Conservation (phyloP, 2,888 invertebrate genomes). For the Alsophila aescularia region DNA sequence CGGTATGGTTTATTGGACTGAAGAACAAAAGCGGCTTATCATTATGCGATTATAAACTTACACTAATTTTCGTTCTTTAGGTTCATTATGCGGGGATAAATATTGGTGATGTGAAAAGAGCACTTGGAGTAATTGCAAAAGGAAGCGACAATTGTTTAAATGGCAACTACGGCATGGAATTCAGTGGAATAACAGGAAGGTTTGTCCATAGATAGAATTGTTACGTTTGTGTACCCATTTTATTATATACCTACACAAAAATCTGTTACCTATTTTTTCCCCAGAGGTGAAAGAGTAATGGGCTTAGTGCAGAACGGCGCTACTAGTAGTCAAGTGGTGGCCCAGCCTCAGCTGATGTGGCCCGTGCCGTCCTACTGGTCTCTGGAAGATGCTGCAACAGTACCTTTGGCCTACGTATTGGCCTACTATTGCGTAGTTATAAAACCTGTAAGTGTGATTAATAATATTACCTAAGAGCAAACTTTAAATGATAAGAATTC, state of each 20-base stretch:
- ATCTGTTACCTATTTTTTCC: too few species aligned
- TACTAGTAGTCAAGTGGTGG: conserved; percentile 81
- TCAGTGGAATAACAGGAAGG: conserved; percentile 59
- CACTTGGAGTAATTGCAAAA: conserved; percentile 41
- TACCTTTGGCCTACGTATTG: conserved; percentile 89
- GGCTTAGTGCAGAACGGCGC: conserved; percentile 83
- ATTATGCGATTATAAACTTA: too few species aligned
- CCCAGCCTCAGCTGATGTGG: conserved; percentile 81
- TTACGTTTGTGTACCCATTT: not conserved
- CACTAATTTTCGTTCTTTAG: conserved; percentile 29
- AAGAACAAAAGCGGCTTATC: conserved; percentile 4
- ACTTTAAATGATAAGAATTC: too few species aligned
- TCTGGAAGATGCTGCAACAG: conserved; percentile 89
- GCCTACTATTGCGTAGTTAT: conserved; percentile 65
- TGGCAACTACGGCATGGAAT: conserved; percentile 61
- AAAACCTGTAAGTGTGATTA: conserved; percentile 12
- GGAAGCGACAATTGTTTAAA: conserved; percentile 13
- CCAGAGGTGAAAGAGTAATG: conserved; percentile 86
- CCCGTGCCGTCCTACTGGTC: conserved; percentile 88
- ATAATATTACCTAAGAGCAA: not conserved
- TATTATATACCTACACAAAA: not conserved
- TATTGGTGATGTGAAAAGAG: conserved; percentile 48
- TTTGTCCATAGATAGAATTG: conserved; percentile 21
- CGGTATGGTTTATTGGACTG: conserved; percentile 44
- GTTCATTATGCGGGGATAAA: conserved; percentile 54